These are phyloP conservation scores for Lasius platythorax DNA, from an alignment of 2,888 invertebrate genomes.

Conservation along the genomic window DNA sequence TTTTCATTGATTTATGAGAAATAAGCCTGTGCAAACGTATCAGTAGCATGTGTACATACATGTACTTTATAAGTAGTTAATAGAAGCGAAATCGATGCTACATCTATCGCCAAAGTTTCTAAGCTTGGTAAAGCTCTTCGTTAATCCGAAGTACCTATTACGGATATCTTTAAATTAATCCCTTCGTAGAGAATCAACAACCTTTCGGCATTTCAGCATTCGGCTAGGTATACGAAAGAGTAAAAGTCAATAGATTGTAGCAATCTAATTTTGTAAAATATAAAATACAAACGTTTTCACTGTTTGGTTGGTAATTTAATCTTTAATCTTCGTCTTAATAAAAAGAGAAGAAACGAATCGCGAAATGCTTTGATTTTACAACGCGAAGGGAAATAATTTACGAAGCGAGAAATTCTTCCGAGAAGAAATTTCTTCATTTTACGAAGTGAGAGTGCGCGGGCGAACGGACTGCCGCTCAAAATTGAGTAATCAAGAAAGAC, in stretches of 20 bases:
- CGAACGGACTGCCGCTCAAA: constrained; percentile 42
- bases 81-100: background rate
- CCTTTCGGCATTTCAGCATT: background rate
- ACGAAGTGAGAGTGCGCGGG: constrained; percentile 1
- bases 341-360: background rate
- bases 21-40: background rate
- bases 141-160: background rate
- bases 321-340: background rate
- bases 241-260: background rate
- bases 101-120: background rate
- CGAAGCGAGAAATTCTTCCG: background rate
- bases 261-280: constrained; percentile 2
- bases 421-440: constrained; percentile 1
- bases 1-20: background rate
- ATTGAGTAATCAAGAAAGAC: constrained; percentile 72
- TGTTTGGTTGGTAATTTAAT: background rate
- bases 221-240: background rate
- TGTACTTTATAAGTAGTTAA: background rate
- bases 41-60: background rate
- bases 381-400: constrained; percentile 46
- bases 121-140: background rate
- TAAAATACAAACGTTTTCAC: background rate
- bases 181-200: background rate
- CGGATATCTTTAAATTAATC: constrained; percentile 12
- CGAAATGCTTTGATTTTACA: constrained; percentile 6